Base-by-base conservation (phyloP, 2,797 vertebrate genomes). In the Vespertilio murinus region DNA sequence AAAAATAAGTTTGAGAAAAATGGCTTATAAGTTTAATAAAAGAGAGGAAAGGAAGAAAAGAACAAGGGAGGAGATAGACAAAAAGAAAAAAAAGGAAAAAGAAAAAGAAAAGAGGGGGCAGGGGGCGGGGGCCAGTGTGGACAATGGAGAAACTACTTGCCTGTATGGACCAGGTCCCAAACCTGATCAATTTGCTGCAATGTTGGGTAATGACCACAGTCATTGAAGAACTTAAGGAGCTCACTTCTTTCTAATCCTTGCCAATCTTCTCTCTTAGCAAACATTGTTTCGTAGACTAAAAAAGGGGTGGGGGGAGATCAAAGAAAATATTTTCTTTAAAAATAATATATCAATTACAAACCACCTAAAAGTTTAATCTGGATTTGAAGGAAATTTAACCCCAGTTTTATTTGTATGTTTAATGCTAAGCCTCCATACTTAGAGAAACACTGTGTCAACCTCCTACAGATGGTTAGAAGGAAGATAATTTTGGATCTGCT, bases 211-310 rank as follows among this genome's bases (percentile, higher is more conserved):
- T 91, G 97, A 22, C 93, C 97, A 88, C 95, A 98, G 22, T 96
- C 92, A 13, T 86, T 96, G 96, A 98, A 96, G 90, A 85, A 97
- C 11, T 94, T 94, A 52, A 78, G 84, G 0, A 97, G 86, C 38
- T 97, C 30, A 30, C 82, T 92, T 98, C 90, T 97, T 65, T 94
- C 78, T 64, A 97, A 59, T 23, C 95, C 96, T 94, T 97, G 93
- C 88, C 75, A 87, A 20, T 61, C 64, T 65, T 90, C 83, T 80
- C 92, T 95, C 95, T 97, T 96, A 69, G 73, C 77, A 97, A 97
- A 97, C 82, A 93, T 20, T 7, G 70, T 91, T 97, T 98, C 97
- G 93, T 96, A 97, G 86, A 94, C 96, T 96, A 80, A 96, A 97
- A 93, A 77, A 49, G 11, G 6, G 28, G 5, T 2, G 64, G 18